These are phyloP conservation scores for Campoplex capitator DNA, from an alignment of 2,888 invertebrate species.

Conservation along the genomic window DNA sequence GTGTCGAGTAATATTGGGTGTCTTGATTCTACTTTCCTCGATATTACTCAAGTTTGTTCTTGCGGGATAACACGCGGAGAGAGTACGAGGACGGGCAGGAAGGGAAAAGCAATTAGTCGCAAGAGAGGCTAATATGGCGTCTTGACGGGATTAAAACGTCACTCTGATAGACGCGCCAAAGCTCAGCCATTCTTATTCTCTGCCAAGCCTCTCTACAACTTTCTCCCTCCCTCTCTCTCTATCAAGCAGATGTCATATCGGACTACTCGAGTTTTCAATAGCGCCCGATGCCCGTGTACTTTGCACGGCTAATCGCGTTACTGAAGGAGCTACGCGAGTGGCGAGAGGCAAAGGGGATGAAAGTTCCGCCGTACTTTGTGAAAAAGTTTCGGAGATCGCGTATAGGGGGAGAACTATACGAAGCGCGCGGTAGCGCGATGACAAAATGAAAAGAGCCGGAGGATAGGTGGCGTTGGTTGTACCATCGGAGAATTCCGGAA, in stretches of 20 bases:
- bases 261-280: constrained; percentile 60
- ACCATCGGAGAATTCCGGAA: constrained; percentile 39
- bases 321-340: not conserved
- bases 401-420: too few relatives aligned
- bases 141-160: constrained; percentile 32
- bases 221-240: not conserved
- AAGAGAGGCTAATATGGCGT: constrained; percentile 39
- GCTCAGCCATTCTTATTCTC: not conserved
- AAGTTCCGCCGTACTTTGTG: not conserved
- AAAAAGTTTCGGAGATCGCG: not conserved
- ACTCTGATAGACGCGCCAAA: not conserved
- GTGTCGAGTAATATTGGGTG: constrained; percentile 25
- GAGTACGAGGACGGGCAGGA: not conserved
- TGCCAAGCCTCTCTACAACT: not conserved
- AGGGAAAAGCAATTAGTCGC: constrained; percentile 53
- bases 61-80: not conserved
- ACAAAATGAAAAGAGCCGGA: constrained; percentile 7
- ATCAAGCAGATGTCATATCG: constrained; percentile 23
- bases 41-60: constrained; percentile 13
- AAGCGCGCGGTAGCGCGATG: not conserved
- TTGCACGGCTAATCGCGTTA: constrained; percentile 44
- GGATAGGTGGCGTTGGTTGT: constrained; percentile 53
- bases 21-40: constrained; percentile 15
- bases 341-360: not conserved
- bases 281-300: constrained; percentile 31